Base-by-base conservation (phyloP, 2,797 vertebrate genomes). In the Chloroceryle amazona region DNA sequence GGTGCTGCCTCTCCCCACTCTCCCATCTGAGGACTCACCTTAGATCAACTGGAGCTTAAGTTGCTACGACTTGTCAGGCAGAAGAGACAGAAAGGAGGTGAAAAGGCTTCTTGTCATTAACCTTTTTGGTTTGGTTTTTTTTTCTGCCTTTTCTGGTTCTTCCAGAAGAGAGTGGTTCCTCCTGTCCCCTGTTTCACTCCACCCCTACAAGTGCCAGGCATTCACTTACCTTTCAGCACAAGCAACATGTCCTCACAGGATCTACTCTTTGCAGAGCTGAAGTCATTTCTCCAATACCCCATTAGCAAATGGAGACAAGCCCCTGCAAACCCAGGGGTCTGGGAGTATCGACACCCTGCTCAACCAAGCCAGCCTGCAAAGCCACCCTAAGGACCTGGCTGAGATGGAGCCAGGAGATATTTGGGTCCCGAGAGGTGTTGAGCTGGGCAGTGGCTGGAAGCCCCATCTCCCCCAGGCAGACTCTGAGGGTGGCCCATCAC, bases 271-370 rank as follows among this genome's bases (percentile, higher is more conserved):
- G 46, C 31, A 44, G 62, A 58, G n/a, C 46, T 70, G 60, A 18
- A 21, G 9, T 5, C 0, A 2, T 62, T 87, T 51, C 12, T 46
- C 46, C 73, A 18, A 3, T 2, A 4, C 2, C 22, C 10, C 7
- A 4, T 42, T 47, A 47, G 31, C n/a, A 41, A 76, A 15, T 35
- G 13, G 60, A 26, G 60, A 25, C 0, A 2, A n/a, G 23, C 57
- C 25, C 33, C 61, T 42, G 54, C 10, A 26, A 9, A 29, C 1
- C 0, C 2, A 11, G n/a, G 11, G 41, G 0, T 6, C 1, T 7
- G 61, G 29, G 21, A 12, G 1, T 16, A 9, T 42, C 8, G 8
- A 4, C n/a, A 17, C 26, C 17, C 31, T 19, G 10, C 57, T 71
- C 33, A 22, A 3, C 9, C 18, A 13, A 13, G 3, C 28, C 35